These are phyloP conservation scores for Capitulum mitella DNA, from an alignment of 2,888 invertebrate genomes.

Conservation along the genomic window DNA sequence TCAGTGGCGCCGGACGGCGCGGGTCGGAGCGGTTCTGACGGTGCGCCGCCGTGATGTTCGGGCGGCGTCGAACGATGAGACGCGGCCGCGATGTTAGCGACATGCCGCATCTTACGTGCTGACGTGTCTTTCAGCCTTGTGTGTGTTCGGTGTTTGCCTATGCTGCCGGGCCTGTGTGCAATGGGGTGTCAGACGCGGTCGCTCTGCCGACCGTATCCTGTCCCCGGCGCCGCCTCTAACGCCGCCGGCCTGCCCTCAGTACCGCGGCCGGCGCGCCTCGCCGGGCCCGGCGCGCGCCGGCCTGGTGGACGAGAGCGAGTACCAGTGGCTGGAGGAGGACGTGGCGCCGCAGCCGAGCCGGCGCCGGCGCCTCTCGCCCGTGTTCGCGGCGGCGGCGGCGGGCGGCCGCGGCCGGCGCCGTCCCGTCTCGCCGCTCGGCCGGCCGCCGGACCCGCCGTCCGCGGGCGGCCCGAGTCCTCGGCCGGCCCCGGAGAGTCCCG, in stretches of 20 bases:
- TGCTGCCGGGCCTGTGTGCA: too few species aligned
- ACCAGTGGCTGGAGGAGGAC: conserved; percentile 25
- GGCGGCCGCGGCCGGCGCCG: neutral
- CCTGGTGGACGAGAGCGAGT: conserved; percentile 2
- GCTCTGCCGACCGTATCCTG: neutral
- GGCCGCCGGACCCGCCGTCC: neutral
- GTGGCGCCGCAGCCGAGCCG: neutral
- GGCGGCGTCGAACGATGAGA: too few species aligned
- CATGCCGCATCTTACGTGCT: too few species aligned
- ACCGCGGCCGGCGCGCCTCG: neutral
- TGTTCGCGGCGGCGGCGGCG: neutral
- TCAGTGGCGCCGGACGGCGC: too few species aligned
- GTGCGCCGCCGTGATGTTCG: too few species aligned
- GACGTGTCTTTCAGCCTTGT: too few species aligned
- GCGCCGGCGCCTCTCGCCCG: conserved; percentile 45
- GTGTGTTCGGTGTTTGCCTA: too few species aligned
- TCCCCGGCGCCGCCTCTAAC: conserved; percentile 6
- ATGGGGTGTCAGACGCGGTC: too few species aligned
- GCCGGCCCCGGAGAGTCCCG: too few species aligned
- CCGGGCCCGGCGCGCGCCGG: neutral
- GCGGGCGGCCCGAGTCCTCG: neutral
- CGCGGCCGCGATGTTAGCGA: too few species aligned
- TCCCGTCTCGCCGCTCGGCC: neutral
- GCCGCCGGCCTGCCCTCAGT: too few species aligned
- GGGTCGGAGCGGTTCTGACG: too few species aligned